These are phyloP conservation scores for Tenthredo notha DNA, from an alignment of 2,888 invertebrate genomes.

Conservation along the genomic window DNA sequence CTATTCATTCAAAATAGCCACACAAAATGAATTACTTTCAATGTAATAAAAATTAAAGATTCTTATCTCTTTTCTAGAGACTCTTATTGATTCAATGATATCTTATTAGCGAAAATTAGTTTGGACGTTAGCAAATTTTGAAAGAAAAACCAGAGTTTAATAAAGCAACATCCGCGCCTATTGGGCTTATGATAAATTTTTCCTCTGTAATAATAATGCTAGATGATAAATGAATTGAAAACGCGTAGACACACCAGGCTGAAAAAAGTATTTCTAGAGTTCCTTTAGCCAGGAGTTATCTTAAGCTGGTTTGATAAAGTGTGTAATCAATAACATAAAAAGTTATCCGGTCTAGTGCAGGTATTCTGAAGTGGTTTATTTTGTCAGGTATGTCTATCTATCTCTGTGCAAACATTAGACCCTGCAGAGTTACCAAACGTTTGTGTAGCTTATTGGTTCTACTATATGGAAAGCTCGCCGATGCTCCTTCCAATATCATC, in stretches of 20 bases:
- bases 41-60: neutral
- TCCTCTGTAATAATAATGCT: neutral
- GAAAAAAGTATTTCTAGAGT: slow-evolving; percentile 56
- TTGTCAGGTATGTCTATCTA: slow-evolving; percentile 69
- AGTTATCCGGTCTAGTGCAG: slow-evolving; percentile 68
- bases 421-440: slow-evolving; percentile 38
- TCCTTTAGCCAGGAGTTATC: slow-evolving; percentile 65
- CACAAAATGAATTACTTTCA: neutral
- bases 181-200: neutral
- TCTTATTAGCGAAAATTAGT: no score
- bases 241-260: neutral
- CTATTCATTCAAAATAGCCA: neutral
- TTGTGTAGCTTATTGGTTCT: slow-evolving; percentile 44
- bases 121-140: neutral
- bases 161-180: neutral
- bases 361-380: slow-evolving; percentile 75
- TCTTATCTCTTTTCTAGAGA: neutral
- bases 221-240: slow-evolving; percentile 17
- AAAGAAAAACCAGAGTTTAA: neutral
- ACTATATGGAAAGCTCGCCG: neutral
- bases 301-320: slow-evolving; percentile 68
- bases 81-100: neutral
- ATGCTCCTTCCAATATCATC: neutral
- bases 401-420: slow-evolving; percentile 71
- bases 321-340: slow-evolving; percentile 69